Percentiles rank a stretch among this genome's conserved stretches.
Evolutionary conservation across 2,113 vertebrate genomes (phyloP).

Genomic region (Phrynosoma blainvillii): DNA sequence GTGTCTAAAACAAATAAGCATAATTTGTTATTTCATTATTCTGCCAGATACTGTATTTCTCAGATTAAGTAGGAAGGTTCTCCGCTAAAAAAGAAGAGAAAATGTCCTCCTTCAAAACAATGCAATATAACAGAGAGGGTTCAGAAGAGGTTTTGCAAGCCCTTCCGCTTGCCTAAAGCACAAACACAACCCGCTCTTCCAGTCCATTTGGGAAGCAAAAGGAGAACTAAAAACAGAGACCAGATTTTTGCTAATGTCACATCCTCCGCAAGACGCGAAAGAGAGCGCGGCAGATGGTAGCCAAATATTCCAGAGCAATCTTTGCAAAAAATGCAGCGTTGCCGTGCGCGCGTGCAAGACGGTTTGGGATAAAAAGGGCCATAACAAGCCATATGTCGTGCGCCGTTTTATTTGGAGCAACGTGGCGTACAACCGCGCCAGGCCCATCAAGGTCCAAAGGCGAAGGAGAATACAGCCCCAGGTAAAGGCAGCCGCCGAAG

Average conservation of each 20-base stretch:
- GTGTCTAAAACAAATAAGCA: background rate
- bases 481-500: constrained; percentile 44
- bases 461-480: constrained; percentile 57
- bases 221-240: constrained; percentile 67
- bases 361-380: constrained; percentile 70
- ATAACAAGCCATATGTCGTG: constrained; percentile 75
- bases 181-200: constrained; percentile 69
- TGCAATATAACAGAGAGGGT: constrained; percentile 30
- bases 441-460: constrained; percentile 56
- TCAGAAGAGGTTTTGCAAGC: constrained; percentile 58
- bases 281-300: constrained; percentile 79
- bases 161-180: constrained; percentile 71
- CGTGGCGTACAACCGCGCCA: constrained; percentile 45
- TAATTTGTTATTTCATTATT: background rate
- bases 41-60: constrained; percentile 8
- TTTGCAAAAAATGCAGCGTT: constrained; percentile 72
- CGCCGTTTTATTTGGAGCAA: constrained; percentile 57
- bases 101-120: constrained; percentile 33
- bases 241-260: constrained; percentile 74
- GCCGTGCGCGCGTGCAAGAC: constrained; percentile 70
- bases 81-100: constrained; percentile 38
- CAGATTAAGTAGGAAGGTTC: constrained; percentile 19
- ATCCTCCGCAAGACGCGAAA: constrained; percentile 71
- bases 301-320: constrained; percentile 78
- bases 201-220: constrained; percentile 75